phyloP scores from a whole-genome alignment of 2,888 invertebrate species.

The Geotrupes spiniger region DNA sequence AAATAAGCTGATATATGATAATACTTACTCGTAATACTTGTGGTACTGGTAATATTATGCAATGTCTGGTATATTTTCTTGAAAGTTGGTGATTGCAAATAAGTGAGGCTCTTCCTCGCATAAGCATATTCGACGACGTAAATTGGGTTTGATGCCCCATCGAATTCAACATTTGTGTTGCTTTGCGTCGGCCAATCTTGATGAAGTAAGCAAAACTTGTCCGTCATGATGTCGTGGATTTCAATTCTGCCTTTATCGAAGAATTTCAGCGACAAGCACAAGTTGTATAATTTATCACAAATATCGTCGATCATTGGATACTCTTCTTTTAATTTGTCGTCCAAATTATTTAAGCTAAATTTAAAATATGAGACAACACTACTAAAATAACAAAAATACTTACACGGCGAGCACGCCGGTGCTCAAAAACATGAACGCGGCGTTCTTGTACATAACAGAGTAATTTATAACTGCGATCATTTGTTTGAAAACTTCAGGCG shows the following conservation, averaged over 20 bases:
- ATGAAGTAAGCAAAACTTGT: conserved; percentile 26
- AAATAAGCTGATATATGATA: too few relatives aligned
- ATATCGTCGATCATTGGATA: conserved; percentile 11
- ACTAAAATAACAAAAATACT: conserved; percentile 1
- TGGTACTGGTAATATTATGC: too few relatives aligned
- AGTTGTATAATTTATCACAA: conserved; percentile 14
- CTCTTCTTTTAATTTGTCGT: neutral
- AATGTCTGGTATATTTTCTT: too few relatives aligned
- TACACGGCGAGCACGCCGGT: conserved; percentile 7
- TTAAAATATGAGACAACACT: too few relatives aligned
- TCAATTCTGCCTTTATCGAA: conserved; percentile 20
- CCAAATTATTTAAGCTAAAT: too few relatives aligned
- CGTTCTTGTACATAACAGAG: conserved; percentile 8
- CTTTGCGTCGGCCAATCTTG: neutral
- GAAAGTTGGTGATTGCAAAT: too few relatives aligned
- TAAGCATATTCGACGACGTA: neutral
- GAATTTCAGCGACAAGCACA: conserved; percentile 27
- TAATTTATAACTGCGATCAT: conserved; percentile 9
- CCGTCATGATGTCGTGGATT: conserved; percentile 20
- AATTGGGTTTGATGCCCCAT: neutral
- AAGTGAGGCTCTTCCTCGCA: too few relatives aligned
- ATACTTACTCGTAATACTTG: too few relatives aligned
- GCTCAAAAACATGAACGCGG: conserved; percentile 7
- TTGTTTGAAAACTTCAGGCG: neutral
- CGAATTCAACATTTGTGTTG: too few relatives aligned